A percentile compares a stretch with the other conserved stretches of the same genome.
phyloP scores from a whole-genome alignment of 2,113 vertebrate genomes.

The Dipodomys ordii region DNA sequence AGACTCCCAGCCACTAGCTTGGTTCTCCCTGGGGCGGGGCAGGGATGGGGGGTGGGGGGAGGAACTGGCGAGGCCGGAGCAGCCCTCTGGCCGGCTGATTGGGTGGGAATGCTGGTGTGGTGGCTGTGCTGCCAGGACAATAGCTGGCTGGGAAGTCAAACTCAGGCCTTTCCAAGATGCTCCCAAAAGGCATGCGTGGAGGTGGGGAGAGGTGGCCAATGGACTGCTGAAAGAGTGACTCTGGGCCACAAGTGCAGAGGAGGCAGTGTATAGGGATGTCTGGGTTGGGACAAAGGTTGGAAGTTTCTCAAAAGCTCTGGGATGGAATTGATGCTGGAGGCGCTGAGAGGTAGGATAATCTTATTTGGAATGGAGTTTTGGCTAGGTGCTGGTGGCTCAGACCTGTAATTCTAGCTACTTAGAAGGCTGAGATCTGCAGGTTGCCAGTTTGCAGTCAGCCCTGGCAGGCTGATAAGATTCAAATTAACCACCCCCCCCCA shows the following conservation, averaged over 20 bases:
- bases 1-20: constrained; percentile 67
- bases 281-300: background rate
- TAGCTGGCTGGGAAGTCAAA: constrained; percentile 62
- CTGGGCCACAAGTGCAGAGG: constrained; percentile 42
- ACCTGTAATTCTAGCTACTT: too few relatives aligned
- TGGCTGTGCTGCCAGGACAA: constrained; percentile 49
- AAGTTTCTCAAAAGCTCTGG: constrained; percentile 60
- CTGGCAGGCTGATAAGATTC: too few relatives aligned
- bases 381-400: too few relatives aligned
- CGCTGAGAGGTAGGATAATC: background rate
- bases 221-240: constrained; percentile 22
- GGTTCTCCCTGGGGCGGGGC: constrained; percentile 72
- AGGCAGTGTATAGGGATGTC: background rate
- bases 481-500: too few relatives aligned
- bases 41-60: background rate
- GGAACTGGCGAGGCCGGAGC: background rate
- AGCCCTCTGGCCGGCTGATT: background rate
- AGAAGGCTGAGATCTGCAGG: too few relatives aligned
- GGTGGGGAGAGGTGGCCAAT: constrained; percentile 20
- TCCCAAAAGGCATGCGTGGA: constrained; percentile 49
- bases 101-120: constrained; percentile 55
- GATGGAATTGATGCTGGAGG: background rate
- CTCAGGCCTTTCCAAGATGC: constrained; percentile 45
- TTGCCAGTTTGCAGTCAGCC: too few relatives aligned
- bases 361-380: constrained; percentile 47